phyloP scores from a whole-genome alignment of 2,113 vertebrate genomes.

The Canis aureus region DNA sequence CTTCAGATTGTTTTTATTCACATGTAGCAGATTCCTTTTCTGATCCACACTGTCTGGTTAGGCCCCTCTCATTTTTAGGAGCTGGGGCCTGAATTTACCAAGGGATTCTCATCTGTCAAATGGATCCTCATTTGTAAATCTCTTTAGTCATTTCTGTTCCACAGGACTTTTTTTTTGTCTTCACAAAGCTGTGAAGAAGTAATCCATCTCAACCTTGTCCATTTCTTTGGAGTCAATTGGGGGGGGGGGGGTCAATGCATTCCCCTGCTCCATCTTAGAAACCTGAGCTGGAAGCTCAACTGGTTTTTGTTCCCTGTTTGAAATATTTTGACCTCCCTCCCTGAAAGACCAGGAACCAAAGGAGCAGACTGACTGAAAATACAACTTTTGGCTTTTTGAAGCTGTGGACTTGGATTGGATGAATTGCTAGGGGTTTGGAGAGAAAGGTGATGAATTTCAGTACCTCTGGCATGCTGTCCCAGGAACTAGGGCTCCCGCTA shows the following conservation, averaged over 20 bases:
- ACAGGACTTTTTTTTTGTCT: neutral
- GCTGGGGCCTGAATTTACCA: slow-evolving; percentile 59
- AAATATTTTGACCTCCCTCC: slow-evolving; percentile 64
- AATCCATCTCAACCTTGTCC: slow-evolving; percentile 26
- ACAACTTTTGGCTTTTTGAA: slow-evolving; percentile 76
- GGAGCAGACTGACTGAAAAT: slow-evolving; percentile 71
- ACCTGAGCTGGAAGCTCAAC: slow-evolving; percentile 65
- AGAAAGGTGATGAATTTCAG: slow-evolving; percentile 53
- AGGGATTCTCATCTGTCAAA: slow-evolving; percentile 62
- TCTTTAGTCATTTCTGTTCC: slow-evolving; percentile 68
- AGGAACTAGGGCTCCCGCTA: slow-evolving; percentile 74
- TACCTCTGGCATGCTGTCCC: slow-evolving; percentile 76
- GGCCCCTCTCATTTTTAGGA: slow-evolving; percentile 71
- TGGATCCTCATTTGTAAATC: slow-evolving; percentile 70
- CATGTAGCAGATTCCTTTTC: slow-evolving; percentile 30
- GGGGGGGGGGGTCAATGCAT: neutral
- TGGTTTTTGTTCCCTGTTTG: slow-evolving; percentile 70
- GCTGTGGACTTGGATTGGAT: slow-evolving; percentile 78
- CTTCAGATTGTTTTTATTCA: slow-evolving; percentile 75
- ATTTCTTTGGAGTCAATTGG: slow-evolving; percentile 47
- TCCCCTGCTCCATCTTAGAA: slow-evolving; percentile 56
- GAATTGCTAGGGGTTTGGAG: slow-evolving; percentile 69
- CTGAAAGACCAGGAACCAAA: slow-evolving; percentile 74
- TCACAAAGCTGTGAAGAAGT: slow-evolving; percentile 62
- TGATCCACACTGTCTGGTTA: slow-evolving; percentile 24